These are phyloP conservation scores for Halocaridina rubra DNA, from an alignment of 2,888 invertebrate species.

Conservation along the genomic window DNA sequence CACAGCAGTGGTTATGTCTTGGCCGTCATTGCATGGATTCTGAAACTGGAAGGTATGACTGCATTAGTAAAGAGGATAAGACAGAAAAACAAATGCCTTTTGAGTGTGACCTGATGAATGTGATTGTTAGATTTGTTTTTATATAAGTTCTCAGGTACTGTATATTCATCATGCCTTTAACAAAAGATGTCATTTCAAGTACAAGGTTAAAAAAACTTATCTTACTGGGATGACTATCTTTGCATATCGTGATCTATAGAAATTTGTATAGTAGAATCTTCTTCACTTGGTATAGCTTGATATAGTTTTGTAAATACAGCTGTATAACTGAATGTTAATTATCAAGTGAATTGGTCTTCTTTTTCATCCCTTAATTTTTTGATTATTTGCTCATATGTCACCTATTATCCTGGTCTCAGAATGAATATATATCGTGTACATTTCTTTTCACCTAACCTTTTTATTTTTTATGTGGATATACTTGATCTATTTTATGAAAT, in stretches of 20 bases:
- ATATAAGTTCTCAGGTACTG: constrained; percentile 57
- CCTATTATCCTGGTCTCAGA: not conserved
- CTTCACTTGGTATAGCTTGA: constrained; percentile 54
- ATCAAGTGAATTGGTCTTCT: constrained; percentile 33
- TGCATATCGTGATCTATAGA: constrained; percentile 55
- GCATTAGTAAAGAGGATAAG: constrained; percentile 26
- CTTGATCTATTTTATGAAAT: too few relatives aligned
- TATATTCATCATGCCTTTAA: constrained; percentile 49
- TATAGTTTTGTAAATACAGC: constrained; percentile 55
- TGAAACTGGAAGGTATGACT: too few relatives aligned
- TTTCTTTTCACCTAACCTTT: not conserved
- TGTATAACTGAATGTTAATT: constrained; percentile 53
- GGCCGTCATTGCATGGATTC: too few relatives aligned
- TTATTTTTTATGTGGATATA: too few relatives aligned
- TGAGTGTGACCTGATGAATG: constrained; percentile 46
- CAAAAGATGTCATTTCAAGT: too few relatives aligned
- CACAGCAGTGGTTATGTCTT: too few relatives aligned
- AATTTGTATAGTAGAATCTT: constrained; percentile 50
- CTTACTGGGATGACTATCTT: constrained; percentile 48
- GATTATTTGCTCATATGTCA: not conserved
- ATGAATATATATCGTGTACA: not conserved
- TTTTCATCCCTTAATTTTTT: constrained; percentile 22
- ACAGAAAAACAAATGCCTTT: constrained; percentile 34
- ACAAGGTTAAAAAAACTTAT: too few relatives aligned
- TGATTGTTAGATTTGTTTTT: constrained; percentile 45